Percentiles rank a stretch among this genome's conserved stretches.
phyloP scores from a whole-genome alignment of 2,888 invertebrate species.

The Drosophila paramelanica region DNA sequence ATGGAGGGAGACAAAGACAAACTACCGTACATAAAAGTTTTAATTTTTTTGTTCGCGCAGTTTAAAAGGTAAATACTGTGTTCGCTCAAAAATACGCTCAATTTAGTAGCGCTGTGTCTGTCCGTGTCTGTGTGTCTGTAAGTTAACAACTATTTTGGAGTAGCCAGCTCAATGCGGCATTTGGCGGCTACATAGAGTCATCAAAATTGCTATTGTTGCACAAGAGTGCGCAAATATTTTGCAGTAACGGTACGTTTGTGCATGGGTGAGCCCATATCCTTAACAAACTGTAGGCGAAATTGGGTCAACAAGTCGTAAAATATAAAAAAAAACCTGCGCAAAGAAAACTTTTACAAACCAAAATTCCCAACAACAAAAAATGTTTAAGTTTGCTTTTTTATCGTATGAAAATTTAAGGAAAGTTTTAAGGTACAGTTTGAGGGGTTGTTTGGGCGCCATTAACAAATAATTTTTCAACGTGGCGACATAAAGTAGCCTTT shows the following conservation, averaged over 20 bases:
- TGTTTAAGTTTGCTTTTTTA: conserved; percentile 5
- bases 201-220: conserved; percentile 47
- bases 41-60: conserved; percentile 15
- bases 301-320: conserved; percentile 46
- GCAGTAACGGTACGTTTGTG: conserved; percentile 22
- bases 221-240: conserved; percentile 42
- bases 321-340: background rate
- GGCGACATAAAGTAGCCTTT: conserved; percentile 6
- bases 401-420: background rate
- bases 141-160: conserved; percentile 48
- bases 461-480: conserved; percentile 41
- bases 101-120: conserved; percentile 38
- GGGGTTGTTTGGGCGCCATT: conserved; percentile 6
- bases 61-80: conserved; percentile 42
- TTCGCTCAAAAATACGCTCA: conserved; percentile 42
- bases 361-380: background rate
- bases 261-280: conserved; percentile 18
- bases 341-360: conserved; percentile 6
- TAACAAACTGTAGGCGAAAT: conserved; percentile 36
- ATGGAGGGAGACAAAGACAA: conserved; percentile 3
- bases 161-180: conserved; percentile 11
- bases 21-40: background rate
- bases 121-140: conserved; percentile 17
- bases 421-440: conserved; percentile 14
- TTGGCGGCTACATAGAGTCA: conserved; percentile 14